phyloP scores from a whole-genome alignment of 2,797 vertebrate genomes.

The Propithecus deckenii region DNA sequence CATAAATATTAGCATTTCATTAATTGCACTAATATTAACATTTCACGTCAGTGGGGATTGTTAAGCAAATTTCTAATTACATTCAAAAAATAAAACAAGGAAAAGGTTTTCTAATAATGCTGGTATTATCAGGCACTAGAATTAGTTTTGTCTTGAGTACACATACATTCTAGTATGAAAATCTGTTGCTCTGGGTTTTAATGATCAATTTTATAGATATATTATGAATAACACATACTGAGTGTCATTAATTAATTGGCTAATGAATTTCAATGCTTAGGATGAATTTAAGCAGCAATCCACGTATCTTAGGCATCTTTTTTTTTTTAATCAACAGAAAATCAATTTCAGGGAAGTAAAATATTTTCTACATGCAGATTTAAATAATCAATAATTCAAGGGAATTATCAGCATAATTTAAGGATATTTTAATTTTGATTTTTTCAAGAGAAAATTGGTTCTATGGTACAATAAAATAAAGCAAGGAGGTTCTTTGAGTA shows the following conservation, averaged over 20 bases:
- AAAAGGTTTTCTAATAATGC: slow-evolving; percentile 71
- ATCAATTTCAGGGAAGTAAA: slow-evolving; percentile 54
- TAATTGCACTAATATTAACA: slow-evolving; percentile 79
- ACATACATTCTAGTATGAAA: slow-evolving; percentile 61
- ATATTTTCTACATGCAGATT: slow-evolving; percentile 54
- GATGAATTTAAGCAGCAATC: slow-evolving; percentile 43
- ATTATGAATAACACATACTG: slow-evolving; percentile 62
- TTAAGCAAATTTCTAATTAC: slow-evolving; percentile 77
- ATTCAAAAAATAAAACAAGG: slow-evolving; percentile 76
- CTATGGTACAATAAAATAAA: background rate
- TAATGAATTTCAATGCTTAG: slow-evolving; percentile 61
- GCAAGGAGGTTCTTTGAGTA: background rate
- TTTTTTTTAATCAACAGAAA: slow-evolving; percentile 47
- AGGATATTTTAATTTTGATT: slow-evolving; percentile 13
- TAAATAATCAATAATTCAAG: slow-evolving; percentile 55
- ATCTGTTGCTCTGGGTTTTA: slow-evolving; percentile 58
- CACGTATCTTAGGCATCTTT: background rate
- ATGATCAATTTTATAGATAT: slow-evolving; percentile 64
- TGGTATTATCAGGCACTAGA: slow-evolving; percentile 58
- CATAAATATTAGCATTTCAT: slow-evolving; percentile 79
- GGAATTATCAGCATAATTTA: slow-evolving; percentile 8
- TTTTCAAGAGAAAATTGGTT: background rate
- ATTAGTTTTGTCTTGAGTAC: slow-evolving; percentile 70
- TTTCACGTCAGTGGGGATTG: slow-evolving; percentile 69
- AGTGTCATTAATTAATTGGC: slow-evolving; percentile 60